Conservation (phyloP, 2,888 invertebrate genomes). For the Erebia ligea region DNA sequence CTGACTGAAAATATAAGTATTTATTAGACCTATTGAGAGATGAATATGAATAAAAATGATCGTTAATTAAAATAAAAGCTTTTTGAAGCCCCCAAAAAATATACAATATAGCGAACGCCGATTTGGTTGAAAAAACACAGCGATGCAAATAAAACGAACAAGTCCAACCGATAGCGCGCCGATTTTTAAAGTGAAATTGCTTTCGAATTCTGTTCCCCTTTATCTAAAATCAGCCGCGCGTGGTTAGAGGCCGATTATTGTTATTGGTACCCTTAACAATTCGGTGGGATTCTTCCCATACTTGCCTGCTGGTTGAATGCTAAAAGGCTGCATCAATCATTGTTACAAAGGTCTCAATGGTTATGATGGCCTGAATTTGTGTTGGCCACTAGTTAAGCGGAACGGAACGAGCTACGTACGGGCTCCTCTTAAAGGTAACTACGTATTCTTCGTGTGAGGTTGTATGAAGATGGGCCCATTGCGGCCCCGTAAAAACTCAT, state of each 20-base stretch:
- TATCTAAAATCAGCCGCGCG: constrained; percentile 28
- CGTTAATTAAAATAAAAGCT: constrained; percentile 4
- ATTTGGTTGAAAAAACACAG: constrained; percentile 33
- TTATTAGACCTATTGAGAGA: background rate
- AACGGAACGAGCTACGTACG: no score
- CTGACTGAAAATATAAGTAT: background rate
- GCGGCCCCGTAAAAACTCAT: no score
- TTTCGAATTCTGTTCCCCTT: constrained; percentile 24
- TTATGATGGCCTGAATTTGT: no score
- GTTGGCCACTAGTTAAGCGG: no score
- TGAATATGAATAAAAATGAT: background rate
- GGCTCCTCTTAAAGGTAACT: no score
- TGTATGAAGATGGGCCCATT: no score
- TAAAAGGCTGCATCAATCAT: background rate
- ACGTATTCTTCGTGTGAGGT: no score
- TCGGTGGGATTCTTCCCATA: background rate
- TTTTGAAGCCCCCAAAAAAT: background rate
- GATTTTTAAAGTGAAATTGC: constrained; percentile 30
- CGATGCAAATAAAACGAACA: constrained; percentile 28
- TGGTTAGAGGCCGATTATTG: constrained; percentile 24
- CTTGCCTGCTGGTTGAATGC: background rate
- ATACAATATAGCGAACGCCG: constrained; percentile 9
- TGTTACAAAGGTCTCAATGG: background rate
- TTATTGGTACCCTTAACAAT: constrained; percentile 8
- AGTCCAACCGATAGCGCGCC: constrained; percentile 10